Base-by-base conservation (phyloP, 2,888 invertebrate species). In the Tricholauxania praeusta region DNA sequence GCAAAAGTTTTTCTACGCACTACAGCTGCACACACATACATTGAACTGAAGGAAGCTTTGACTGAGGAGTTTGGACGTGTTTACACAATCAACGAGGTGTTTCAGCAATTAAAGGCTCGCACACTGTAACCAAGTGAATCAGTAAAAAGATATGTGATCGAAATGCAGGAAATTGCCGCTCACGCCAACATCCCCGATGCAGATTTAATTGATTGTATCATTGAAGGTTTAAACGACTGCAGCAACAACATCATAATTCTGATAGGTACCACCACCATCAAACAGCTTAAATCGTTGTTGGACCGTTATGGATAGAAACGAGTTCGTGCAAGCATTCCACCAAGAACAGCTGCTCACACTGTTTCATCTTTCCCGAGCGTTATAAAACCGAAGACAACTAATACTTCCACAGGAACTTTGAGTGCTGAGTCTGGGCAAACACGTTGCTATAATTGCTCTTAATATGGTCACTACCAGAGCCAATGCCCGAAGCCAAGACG, bases 231-330 rank as follows among this genome's bases (percentile, higher is more conserved):
- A 7, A 55, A 72, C 17, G 64, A 72, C 52, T 55, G 52, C 19
- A 67, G 52, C 17, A 65, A 71, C 76, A 75, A 79, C 71, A 59
- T 52, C 15, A 52, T 49, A 17, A 59, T 64, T n/a, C 53, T 76
- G 10, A 52, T 60, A 48, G 55, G 67, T 6, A 68, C 71, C n/a
- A 72, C 47, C 6, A 66, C 64, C 51, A 49, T 76, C 15, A 48
- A 19, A 10, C 51, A 71, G 28, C 19, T 74, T 51, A 72, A 64
- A 59, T 15, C 32, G 8, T 57, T 60, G 8, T 14, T 74, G 53
- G 52, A 66, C 14, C 39, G 60, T 12, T 73, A 75, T 17, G 75
- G 74, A 63, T 66, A 77, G 74, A 73, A 53, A 28, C 52, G 55
- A 32, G 22, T 51, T 32, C 17, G 10, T 19, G 8, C 15, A 22